A percentile compares a stretch with the other conserved stretches of the same genome.
Conservation (phyloP, 2,113 vertebrate genomes). For the Turnix velox region DNA sequence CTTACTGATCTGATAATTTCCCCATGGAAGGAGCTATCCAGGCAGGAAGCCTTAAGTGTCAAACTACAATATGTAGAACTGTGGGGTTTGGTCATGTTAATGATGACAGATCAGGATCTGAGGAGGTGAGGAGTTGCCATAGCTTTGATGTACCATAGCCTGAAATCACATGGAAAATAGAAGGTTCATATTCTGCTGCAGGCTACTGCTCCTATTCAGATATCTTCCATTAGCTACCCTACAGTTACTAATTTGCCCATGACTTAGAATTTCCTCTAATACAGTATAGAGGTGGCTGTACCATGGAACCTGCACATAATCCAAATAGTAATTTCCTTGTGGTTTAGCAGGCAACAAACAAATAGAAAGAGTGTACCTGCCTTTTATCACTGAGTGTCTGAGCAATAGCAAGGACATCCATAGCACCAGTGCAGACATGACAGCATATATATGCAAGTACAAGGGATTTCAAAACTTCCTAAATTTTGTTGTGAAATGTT, state of each 20-base stretch:
- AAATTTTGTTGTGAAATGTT: neutral
- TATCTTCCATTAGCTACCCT: neutral
- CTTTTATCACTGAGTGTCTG: neutral
- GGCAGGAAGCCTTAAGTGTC: slow-evolving; percentile 8
- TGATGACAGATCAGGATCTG: neutral
- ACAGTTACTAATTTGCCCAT: neutral
- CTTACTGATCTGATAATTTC: neutral
- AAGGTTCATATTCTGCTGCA: slow-evolving; percentile 12
- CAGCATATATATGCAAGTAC: neutral
- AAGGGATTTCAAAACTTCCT: neutral
- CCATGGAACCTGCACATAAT: neutral
- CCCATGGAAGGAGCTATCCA: neutral
- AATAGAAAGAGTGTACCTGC: neutral
- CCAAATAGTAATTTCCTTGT: neutral
- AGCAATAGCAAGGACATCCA: neutral
- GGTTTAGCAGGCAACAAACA: neutral
- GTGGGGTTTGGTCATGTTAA: neutral
- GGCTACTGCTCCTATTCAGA: neutral
- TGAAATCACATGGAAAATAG: neutral
- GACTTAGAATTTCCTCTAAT: neutral
- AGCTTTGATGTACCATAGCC: slow-evolving; percentile 27
- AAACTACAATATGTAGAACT: slow-evolving; percentile 2
- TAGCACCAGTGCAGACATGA: neutral
- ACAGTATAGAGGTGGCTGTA: neutral
- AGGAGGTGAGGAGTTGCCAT: neutral